Base-by-base conservation (phyloP, 2,797 vertebrate species). In the Molossus alvarezi region DNA sequence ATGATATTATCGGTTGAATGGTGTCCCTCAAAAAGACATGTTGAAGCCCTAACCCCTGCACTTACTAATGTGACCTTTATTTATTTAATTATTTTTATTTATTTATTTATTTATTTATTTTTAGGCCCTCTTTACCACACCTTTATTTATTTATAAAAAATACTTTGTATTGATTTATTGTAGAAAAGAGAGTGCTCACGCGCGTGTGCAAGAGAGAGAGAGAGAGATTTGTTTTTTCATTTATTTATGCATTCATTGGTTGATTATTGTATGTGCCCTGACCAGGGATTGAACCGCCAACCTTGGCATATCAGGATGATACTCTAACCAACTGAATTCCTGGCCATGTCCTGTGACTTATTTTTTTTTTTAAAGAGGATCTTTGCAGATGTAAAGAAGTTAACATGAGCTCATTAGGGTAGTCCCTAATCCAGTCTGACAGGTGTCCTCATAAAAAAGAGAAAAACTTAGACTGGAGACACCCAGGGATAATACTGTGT, bases 31-130 rank as follows among this genome's bases (percentile, higher is more conserved):
- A 82, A 93, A 55, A 23, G 76, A 33, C 69, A 3, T 10, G 27
- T n/a, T 65, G 53, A 86, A 21, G 3, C 0, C 9, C 53, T 51
- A 45, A 79, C 0, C 0, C 9, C 15, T 55, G 9, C 1, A 41
- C 3, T 48, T 88, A 7, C 45, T 7, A 71, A 83, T 53, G 21
- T 89, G 79, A 77, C 6, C 2, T 79, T 79, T 23, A 53, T 53
- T 53, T 53, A 53, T 51, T 51, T 51, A 51, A n/a, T n/a, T n/a
- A n/a, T n/a, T n/a, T 51, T 51, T 51, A 51, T 10, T 53, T 11
- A 10, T 53, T 53, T 53, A 53, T 53, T 53, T 53, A 53, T 53
- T 53, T 53, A 53, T 10, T 53, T 11, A 10, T 53, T 53, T 53
- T 45, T 45, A 45, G 41, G 41, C 41, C 41, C 41, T 7, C 13